Percentiles rank a stretch among this genome's conserved stretches.
These are phyloP conservation scores for Choloepus didactylus DNA, from an alignment of 2,797 vertebrate genomes.

Conservation along the genomic window DNA sequence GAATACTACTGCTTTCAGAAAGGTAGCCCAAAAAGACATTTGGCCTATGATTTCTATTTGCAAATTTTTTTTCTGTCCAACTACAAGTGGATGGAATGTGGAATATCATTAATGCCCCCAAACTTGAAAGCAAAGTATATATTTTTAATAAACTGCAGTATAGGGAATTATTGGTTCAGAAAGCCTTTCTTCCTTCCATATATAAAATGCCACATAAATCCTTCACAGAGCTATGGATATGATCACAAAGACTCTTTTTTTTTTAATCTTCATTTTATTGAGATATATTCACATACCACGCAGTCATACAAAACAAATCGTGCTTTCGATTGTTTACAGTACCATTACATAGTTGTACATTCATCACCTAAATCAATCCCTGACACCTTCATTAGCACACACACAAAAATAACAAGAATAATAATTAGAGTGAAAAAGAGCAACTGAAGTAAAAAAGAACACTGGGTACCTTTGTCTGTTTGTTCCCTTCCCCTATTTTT, in stretches of 20 bases:
- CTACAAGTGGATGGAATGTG: not conserved
- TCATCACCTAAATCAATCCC: too few species aligned
- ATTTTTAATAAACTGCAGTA: conserved; percentile 27
- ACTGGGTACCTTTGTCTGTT: too few species aligned
- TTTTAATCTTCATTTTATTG: too few species aligned
- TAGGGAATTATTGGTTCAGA: conserved; percentile 44
- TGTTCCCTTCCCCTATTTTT: too few species aligned
- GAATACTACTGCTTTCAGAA: conserved; percentile 6
- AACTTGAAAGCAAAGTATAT: conserved; percentile 55
- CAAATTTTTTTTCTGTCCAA: not conserved
- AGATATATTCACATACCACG: too few species aligned
- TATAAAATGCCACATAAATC: conserved; percentile 40
- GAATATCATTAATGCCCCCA: not conserved
- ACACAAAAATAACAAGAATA: too few species aligned
- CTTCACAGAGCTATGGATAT: conserved; percentile 22
- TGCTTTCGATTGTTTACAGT: too few species aligned
- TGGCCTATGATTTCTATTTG: not conserved
- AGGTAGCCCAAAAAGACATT: not conserved
- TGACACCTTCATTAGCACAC: too few species aligned
- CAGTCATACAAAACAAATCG: too few species aligned
- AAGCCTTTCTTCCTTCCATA: not conserved
- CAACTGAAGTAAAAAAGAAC: too few species aligned
- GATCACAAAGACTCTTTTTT: not conserved
- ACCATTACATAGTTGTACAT: too few species aligned
- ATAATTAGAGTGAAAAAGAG: too few species aligned